A percentile compares a stretch with the other conserved stretches of the same genome.
phyloP scores from a whole-genome alignment of 1,140 invertebrate genomes.

The Dryas iulia region DNA sequence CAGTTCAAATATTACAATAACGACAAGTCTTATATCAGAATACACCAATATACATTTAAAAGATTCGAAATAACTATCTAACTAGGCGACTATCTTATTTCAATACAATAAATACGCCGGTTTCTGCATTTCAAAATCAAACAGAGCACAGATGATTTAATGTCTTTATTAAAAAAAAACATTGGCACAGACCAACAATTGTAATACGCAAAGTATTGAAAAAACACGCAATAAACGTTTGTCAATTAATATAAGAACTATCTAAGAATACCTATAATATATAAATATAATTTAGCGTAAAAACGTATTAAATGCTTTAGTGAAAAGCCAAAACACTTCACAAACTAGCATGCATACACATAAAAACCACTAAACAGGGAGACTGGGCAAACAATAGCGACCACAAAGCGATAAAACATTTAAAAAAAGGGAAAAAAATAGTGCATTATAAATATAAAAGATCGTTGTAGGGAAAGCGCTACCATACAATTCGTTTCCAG shows the following conservation, averaged over 20 bases:
- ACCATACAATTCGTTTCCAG: slow-evolving; percentile 11
- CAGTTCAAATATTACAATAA: not conserved
- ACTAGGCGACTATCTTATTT: not conserved
- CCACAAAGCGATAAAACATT: slow-evolving; percentile 52
- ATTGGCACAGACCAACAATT: slow-evolving; percentile 10
- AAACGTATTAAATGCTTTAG: slow-evolving; percentile 46
- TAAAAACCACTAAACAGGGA: slow-evolving; percentile 43
- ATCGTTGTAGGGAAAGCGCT: slow-evolving; percentile 35
- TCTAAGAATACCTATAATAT: slow-evolving; percentile 18
- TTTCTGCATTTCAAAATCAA: not conserved
- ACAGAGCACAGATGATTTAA: not conserved
- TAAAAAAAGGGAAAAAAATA: slow-evolving; percentile 31
- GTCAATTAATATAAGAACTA: slow-evolving; percentile 21
- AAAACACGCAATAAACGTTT: not conserved
- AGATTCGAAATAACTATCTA: not conserved
- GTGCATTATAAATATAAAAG: slow-evolving; percentile 33
- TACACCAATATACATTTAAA: slow-evolving; percentile 1
- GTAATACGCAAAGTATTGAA: slow-evolving; percentile 7
- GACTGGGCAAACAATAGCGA: slow-evolving; percentile 57
- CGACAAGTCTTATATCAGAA: not conserved
- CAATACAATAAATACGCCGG: not conserved
- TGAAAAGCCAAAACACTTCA: slow-evolving; percentile 58
- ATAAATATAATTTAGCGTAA: slow-evolving; percentile 6
- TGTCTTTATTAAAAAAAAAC: slow-evolving; percentile 4
- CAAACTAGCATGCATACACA: slow-evolving; percentile 42